A percentile compares a stretch with the other conserved stretches of the same genome.
phyloP scores from a whole-genome alignment of 2,113 vertebrate genomes.

The Larimichthys polyactis region DNA sequence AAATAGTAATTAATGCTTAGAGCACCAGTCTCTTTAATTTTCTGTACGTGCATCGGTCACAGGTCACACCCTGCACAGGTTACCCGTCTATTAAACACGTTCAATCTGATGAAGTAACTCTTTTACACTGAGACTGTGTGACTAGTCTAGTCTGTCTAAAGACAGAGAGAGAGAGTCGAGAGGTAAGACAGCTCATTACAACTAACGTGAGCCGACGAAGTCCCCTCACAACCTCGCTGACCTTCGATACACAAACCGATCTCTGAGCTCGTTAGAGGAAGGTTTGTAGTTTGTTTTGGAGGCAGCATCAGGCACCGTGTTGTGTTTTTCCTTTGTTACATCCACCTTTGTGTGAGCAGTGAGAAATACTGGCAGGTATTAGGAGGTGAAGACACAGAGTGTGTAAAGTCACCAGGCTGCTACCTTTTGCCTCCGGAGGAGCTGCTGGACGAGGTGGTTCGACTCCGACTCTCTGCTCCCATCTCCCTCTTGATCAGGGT shows the following conservation, averaged over 20 bases:
- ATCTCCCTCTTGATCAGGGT: conserved; percentile 85
- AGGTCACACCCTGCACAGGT: not conserved
- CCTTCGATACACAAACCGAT: not conserved
- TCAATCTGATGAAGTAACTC: not conserved
- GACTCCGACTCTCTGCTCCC: conserved; percentile 85
- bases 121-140: not conserved
- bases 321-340: not conserved
- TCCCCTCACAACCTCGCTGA: not conserved
- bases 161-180: not conserved
- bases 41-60: not conserved
- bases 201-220: not conserved
- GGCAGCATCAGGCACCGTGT: not conserved
- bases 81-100: not conserved
- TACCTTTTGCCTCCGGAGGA: conserved; percentile 88
- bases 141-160: not conserved
- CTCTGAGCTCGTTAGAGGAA: conserved; percentile 7
- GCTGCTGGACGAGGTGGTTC: conserved; percentile 90
- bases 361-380: not conserved
- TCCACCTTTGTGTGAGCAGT: too few relatives aligned
- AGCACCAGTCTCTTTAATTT: too few relatives aligned
- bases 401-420: not conserved
- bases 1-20: too few relatives aligned
- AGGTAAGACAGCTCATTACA: conserved; percentile 25
- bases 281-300: not conserved
- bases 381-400: not conserved